These are phyloP conservation scores for Germaria angustata DNA, from an alignment of 2,888 invertebrate genomes.

Conservation along the genomic window DNA sequence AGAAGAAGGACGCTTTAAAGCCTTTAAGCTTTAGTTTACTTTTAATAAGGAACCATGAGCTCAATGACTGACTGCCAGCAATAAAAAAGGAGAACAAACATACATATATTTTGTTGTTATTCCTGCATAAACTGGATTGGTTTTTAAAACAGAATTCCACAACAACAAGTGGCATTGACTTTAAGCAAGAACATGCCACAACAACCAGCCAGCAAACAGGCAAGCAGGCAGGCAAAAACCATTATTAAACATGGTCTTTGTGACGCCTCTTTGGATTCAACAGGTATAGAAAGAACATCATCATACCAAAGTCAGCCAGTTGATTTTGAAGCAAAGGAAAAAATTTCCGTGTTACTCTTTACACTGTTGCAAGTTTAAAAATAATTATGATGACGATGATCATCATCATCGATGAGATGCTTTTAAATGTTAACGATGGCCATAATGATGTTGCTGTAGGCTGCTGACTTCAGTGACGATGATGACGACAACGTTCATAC, in stretches of 20 bases:
- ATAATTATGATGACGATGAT: constrained; percentile 44
- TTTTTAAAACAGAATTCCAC: constrained; percentile 49
- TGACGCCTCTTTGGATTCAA: constrained; percentile 56
- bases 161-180: constrained; percentile 69
- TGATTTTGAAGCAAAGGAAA: not conserved
- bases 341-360: constrained; percentile 62
- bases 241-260: constrained; percentile 66
- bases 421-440: constrained; percentile 35
- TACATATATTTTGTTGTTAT: constrained; percentile 1
- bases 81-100: constrained; percentile 42
- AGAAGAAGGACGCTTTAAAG: constrained; percentile 46
- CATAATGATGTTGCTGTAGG: constrained; percentile 37
- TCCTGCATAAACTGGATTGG: constrained; percentile 62
- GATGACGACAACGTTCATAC: constrained; percentile 56
- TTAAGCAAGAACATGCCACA: constrained; percentile 45
- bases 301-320: constrained; percentile 25
- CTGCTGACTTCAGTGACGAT: constrained; percentile 44
- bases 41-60: constrained; percentile 57
- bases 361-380: constrained; percentile 51
- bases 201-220: constrained; percentile 15
- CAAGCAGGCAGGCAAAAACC: constrained; percentile 42
- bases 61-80: constrained; percentile 16
- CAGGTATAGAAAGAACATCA: constrained; percentile 37
- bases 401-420: constrained; percentile 24
- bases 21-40: constrained; percentile 58